phyloP scores from a whole-genome alignment of 2,888 invertebrate species.

The Euzetes globulus region DNA sequence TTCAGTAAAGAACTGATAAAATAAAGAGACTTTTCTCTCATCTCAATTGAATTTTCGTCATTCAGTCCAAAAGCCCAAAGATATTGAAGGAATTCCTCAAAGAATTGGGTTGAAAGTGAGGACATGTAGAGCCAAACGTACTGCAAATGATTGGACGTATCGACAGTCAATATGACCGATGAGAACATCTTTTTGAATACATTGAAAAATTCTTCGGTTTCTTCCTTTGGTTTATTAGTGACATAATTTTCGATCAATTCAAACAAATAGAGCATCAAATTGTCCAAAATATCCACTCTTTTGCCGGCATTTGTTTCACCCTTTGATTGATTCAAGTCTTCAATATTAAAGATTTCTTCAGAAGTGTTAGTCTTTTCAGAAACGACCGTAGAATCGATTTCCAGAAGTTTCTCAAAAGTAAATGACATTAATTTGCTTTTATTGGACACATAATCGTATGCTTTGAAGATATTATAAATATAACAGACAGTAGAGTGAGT shows the following conservation, averaged over 20 bases:
- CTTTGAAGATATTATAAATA: slow-evolving; percentile 10
- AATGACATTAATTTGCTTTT: not conserved
- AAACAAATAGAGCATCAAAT: not conserved
- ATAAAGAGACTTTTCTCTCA: slow-evolving; percentile 4
- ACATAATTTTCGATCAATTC: not conserved
- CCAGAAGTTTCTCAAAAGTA: not conserved
- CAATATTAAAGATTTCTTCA: slow-evolving; percentile 6
- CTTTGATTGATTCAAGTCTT: not conserved
- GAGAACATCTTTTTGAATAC: not conserved
- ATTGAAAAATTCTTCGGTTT: not conserved
- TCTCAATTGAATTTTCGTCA: not conserved
- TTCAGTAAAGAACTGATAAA: slow-evolving; percentile 2
- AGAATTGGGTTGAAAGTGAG: not conserved
- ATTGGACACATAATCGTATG: not conserved
- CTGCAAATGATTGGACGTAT: not conserved
- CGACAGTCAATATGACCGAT: not conserved
- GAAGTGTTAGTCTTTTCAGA: not conserved
- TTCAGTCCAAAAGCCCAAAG: not conserved
- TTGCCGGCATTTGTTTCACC: not conserved
- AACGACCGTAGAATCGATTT: not conserved
- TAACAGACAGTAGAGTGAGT: not conserved
- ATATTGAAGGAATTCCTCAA: slow-evolving; percentile 8
- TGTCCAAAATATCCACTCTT: not conserved
- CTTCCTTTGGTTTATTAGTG: not conserved
- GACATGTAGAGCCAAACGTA: slow-evolving; percentile 16